A percentile compares a stretch with the other conserved stretches of the same genome.
Evolutionary conservation across 1,140 invertebrate species (phyloP).

Genomic region (Cydia splendana): DNA sequence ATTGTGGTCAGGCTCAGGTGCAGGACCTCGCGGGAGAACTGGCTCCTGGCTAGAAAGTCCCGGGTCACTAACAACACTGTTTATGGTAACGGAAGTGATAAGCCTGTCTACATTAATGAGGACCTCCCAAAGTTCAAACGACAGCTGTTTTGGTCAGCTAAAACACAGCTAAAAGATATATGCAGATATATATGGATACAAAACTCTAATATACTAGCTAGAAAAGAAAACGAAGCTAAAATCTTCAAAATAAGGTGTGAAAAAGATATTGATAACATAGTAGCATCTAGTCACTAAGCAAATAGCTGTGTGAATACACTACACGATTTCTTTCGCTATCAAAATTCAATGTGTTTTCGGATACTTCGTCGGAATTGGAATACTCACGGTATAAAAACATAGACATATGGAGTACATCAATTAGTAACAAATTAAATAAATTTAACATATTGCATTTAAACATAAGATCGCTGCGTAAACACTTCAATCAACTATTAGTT

Average conservation of each 20-base stretch:
- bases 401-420: slow-evolving; percentile 3
- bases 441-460: not conserved
- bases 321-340: not conserved
- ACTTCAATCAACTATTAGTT: not conserved
- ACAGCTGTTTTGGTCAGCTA: slow-evolving; percentile 28
- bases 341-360: not conserved
- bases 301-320: not conserved
- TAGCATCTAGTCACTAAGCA: not conserved
- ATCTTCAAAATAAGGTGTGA: not conserved
- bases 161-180: slow-evolving; percentile 5
- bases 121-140: slow-evolving; percentile 20
- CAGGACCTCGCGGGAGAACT: not conserved
- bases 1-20: not conserved
- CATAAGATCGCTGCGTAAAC: not conserved
- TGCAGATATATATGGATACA: slow-evolving; percentile 30
- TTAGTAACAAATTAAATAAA: not conserved
- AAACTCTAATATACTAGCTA: slow-evolving; percentile 12
- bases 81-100: not conserved
- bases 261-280: not conserved
- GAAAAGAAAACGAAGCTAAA: not conserved
- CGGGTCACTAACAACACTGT: not conserved
- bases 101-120: too few species aligned
- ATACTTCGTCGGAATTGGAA: not conserved
- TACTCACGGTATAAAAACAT: not conserved
- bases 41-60: not conserved